Evolutionary conservation across 2,797 vertebrate species (phyloP).

Genomic region (Netta rufina): DNA sequence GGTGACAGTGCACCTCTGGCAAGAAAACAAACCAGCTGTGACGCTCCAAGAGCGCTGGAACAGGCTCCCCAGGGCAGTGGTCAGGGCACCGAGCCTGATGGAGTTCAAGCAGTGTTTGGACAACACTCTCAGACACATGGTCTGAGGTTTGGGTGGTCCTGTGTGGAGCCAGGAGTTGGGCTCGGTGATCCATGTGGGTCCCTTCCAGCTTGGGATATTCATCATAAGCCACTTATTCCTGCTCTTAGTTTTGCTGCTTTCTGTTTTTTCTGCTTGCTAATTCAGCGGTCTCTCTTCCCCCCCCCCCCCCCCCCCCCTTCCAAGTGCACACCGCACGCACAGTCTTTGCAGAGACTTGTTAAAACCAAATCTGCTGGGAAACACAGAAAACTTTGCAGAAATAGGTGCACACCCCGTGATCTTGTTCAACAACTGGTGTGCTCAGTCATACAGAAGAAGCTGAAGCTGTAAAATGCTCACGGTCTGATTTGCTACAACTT

Average conservation of each 20-base stretch:
- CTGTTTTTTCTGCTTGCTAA: background rate
- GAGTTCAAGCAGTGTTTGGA: too few relatives aligned
- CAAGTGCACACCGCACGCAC: background rate
- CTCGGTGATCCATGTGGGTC: too few relatives aligned
- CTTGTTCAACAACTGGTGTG: background rate
- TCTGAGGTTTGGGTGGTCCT: too few relatives aligned
- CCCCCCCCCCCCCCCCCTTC: background rate
- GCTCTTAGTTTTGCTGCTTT: background rate
- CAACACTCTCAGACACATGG: too few relatives aligned
- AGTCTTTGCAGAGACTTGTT: background rate
- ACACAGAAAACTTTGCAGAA: background rate
- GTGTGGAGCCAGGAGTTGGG: too few relatives aligned
- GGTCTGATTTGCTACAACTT: background rate
- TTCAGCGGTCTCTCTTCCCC: background rate
- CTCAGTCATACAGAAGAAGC: background rate
- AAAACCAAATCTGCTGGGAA: background rate
- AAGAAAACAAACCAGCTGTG: background rate
- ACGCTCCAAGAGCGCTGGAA: background rate
- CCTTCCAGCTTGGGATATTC: too few relatives aligned
- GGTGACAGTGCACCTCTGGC: background rate
- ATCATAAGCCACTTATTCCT: background rate
- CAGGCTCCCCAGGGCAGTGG: too few relatives aligned
- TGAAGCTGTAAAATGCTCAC: background rate
- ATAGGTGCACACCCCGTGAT: background rate
- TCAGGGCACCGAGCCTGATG: too few relatives aligned